Evolutionary conservation across 2,797 vertebrate species (phyloP).

Genomic region (Lutjanus argentimaculatus): DNA sequence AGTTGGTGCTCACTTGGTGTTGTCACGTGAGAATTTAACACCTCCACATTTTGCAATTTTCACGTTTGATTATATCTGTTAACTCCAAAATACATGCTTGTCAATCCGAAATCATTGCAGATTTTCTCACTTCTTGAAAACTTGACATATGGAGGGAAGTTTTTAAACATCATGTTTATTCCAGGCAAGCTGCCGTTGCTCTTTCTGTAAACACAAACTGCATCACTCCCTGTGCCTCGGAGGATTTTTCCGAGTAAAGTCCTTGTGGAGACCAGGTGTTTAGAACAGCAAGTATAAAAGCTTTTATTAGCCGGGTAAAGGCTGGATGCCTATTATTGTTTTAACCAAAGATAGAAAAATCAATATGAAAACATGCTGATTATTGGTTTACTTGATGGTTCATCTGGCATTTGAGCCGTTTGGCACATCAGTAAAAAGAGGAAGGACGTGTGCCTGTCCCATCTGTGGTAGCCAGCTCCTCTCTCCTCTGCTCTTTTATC

Average conservation of each 20-base stretch:
- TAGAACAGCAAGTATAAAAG: slow-evolving; percentile 20
- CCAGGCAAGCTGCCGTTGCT: slow-evolving; percentile 21
- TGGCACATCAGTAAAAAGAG: slow-evolving; percentile 35
- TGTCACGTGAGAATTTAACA: not conserved
- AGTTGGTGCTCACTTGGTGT: too few species aligned
- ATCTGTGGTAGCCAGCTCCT: slow-evolving; percentile 48
- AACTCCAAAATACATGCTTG: not conserved
- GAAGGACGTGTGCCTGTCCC: slow-evolving; percentile 29
- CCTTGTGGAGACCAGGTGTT: slow-evolving; percentile 16
- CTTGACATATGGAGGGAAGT: slow-evolving; percentile 2
- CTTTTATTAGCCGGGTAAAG: slow-evolving; percentile 39
- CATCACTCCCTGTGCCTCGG: not conserved
- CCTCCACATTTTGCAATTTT: not conserved
- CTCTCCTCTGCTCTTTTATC: slow-evolving; percentile 54
- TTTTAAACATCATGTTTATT: slow-evolving; percentile 26
- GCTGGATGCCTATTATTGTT: slow-evolving; percentile 16
- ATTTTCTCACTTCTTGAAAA: slow-evolving; percentile 15
- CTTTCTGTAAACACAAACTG: slow-evolving; percentile 24
- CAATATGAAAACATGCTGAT: slow-evolving; percentile 57
- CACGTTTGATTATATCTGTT: not conserved
- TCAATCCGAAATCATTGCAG: not conserved
- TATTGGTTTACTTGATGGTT: slow-evolving; percentile 56
- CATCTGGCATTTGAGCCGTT: slow-evolving; percentile 49
- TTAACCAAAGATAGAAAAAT: slow-evolving; percentile 44
- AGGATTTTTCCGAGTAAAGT: slow-evolving; percentile 23